Conservation (phyloP, 2,113 vertebrate genomes). For the Himantopus leucocephalus region DNA sequence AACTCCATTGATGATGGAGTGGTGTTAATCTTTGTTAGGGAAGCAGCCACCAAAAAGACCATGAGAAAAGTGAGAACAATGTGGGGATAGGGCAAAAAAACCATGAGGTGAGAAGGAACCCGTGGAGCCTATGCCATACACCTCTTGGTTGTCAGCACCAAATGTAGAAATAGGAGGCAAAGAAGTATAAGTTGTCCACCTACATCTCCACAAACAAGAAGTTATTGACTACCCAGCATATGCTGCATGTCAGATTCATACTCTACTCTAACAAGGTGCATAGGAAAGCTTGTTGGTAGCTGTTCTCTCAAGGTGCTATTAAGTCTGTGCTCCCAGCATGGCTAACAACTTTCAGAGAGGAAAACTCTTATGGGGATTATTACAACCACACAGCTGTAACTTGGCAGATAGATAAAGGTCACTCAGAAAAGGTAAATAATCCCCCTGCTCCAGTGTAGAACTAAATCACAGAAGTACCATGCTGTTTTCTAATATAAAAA, state of each 20-base stretch:
- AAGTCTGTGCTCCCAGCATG: background rate
- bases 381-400: background rate
- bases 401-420: slow-evolving; percentile 28
- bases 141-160: background rate
- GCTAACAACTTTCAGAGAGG: background rate
- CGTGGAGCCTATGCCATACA: accelerated
- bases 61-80: background rate
- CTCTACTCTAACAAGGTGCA: background rate
- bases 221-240: background rate
- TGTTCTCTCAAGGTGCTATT: background rate
- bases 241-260: background rate
- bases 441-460: background rate
- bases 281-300: background rate
- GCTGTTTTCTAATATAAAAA: background rate
- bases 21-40: background rate
- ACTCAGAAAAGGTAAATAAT: slow-evolving; percentile 33
- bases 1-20: background rate
- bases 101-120: background rate
- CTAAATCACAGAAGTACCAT: background rate
- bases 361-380: background rate
- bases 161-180: background rate
- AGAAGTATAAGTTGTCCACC: background rate
- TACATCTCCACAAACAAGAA: background rate
- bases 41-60: background rate
- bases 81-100: background rate